Evolutionary conservation across 2,113 vertebrate species (phyloP).

Genomic region (Onychostruthus taczanowskii): DNA sequence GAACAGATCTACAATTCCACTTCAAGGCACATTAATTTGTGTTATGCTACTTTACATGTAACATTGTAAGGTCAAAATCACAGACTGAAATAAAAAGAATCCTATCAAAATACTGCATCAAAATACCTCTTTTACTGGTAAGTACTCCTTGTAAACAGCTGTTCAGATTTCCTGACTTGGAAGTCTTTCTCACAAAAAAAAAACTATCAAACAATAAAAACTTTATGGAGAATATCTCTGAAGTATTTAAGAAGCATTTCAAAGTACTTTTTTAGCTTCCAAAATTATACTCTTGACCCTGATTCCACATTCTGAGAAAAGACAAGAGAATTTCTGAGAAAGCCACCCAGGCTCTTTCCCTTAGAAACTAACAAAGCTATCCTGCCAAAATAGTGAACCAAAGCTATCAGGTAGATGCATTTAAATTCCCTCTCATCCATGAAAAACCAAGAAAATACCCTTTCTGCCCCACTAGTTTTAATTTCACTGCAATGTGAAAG

Average conservation of each 20-base stretch:
- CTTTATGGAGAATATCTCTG: not conserved
- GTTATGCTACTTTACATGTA: not conserved
- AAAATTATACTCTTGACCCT: not conserved
- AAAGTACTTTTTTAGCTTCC: not conserved
- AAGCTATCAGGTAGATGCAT: not conserved
- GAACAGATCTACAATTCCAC: not conserved
- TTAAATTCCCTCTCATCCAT: not conserved
- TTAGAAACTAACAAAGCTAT: not conserved
- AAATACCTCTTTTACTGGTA: not conserved
- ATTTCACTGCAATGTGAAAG: not conserved
- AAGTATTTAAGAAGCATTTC: not conserved
- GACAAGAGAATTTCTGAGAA: not conserved
- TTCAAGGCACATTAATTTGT: not conserved
- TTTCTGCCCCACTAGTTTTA: not conserved
- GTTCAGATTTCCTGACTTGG: not conserved
- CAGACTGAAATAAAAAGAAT: not conserved
- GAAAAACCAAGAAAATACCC: not conserved
- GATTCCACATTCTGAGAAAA: not conserved
- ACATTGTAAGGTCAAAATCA: not conserved
- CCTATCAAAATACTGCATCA: not conserved
- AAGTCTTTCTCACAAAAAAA: not conserved
- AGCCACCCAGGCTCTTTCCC: not conserved
- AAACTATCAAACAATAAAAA: not conserved
- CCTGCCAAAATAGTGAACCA: not conserved
- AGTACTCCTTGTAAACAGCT: not conserved